Base-by-base conservation (phyloP, 1,140 invertebrate species). In the Mycetomoellerius zeteki region DNA sequence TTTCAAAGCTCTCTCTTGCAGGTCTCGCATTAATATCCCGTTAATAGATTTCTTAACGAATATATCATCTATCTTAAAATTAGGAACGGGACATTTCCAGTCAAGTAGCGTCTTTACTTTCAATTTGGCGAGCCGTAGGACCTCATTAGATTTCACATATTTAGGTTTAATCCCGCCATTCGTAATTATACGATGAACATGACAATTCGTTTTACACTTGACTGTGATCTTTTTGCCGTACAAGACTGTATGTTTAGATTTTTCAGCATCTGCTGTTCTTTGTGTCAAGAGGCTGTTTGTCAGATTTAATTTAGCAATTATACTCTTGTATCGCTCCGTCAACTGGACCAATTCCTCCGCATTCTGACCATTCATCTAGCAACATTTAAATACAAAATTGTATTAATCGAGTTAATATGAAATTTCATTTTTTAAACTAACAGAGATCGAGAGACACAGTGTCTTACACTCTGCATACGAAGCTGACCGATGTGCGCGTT, bases 1-100 rank as follows among this genome's bases (percentile, higher is more conserved):
- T 88, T 88, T 92, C 24, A 95, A 80, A 24, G 90, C 21, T 87
- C 90, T 89, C 4, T 91, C 62, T 7, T 90, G 33, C n/a, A 94
- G 86, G 24, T 88, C 8, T 5, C 58, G 21, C 43, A 94, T 89
- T 8, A 65, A 54, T 14, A 92, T 78, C 37, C 91, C 92, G 73
- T 94, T 94, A 4, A 95, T 56, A 24, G 85, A 67, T 19, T 85
- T 86, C 24, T 78, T 69, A 21, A 94, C 89, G 8, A 24, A 56
- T 14, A 93, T 72, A 30, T 92, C 85, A 19, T 93, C 62, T 47
- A 92, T 73, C 14, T 86, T 85, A 10, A 93, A 43, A 37, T 81
- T 90, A n/a, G 90, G 80, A 24, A 89, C 24, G 2, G 94, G 94
- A 71, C 93, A 93, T 12, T 82, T 91, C 58, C 91, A 92, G 19